A percentile compares a stretch with the other conserved stretches of the same genome.
Conservation (phyloP, 2,797 vertebrate species). For the Sebastes hubbsi region DNA sequence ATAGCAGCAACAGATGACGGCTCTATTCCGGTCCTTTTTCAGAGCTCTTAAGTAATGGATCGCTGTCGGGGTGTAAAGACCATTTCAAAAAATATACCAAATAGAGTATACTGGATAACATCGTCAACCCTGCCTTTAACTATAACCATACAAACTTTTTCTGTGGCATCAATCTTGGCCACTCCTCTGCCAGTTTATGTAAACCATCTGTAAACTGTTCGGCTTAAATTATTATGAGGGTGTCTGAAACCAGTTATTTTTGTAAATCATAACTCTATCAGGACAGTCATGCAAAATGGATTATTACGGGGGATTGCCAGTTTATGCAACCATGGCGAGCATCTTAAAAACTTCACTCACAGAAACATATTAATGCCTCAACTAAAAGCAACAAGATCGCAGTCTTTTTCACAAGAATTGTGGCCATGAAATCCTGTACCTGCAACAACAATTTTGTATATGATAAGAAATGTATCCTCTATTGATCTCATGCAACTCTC, state of each 20-base stretch:
- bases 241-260: not conserved
- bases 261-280: not conserved
- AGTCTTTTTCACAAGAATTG: not conserved
- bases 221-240: not conserved
- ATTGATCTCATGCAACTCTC: not conserved
- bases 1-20: too few species aligned
- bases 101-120: too few species aligned
- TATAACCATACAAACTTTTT: not conserved
- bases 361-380: not conserved
- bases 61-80: not conserved
- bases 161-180: not conserved
- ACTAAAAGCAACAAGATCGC: not conserved
- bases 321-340: not conserved
- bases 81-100: too few species aligned
- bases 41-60: too few species aligned
- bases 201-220: not conserved
- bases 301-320: not conserved
- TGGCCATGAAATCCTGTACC: conserved; percentile 13
- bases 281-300: not conserved
- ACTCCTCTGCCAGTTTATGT: not conserved
- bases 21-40: too few species aligned
- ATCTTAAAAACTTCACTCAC: not conserved
- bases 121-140: not conserved
- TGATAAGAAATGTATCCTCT: conserved; percentile 1
- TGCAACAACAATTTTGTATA: not conserved